phyloP scores from a whole-genome alignment of 1,140 invertebrate species.

The Lycorma delicatula region DNA sequence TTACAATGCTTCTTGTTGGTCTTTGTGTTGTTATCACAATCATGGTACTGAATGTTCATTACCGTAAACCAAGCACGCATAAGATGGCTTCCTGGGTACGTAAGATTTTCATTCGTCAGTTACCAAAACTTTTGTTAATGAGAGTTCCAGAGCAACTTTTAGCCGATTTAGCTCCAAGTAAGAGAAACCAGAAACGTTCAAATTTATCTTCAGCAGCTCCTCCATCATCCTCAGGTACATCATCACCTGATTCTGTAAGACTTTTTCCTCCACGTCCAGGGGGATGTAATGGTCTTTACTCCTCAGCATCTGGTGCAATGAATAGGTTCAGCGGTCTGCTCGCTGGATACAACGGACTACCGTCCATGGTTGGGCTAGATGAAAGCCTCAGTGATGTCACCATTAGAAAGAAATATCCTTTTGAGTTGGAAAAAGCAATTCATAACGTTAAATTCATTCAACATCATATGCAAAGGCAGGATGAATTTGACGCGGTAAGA shows the following conservation, averaged over 20 bases:
- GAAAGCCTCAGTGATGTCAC: constrained; percentile 70
- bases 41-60: constrained; percentile 97
- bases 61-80: constrained; percentile 96
- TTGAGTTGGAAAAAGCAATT: constrained; percentile 86
- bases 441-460: constrained; percentile 94
- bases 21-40: constrained; percentile 96
- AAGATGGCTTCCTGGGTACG: constrained; percentile 90
- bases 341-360: constrained; percentile 53
- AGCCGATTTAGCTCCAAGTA: constrained; percentile 67
- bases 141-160: constrained; percentile 71
- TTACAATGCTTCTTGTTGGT: constrained; percentile 96
- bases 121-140: constrained; percentile 80
- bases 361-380: constrained; percentile 68
- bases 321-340: constrained; percentile 56
- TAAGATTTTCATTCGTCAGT: constrained; percentile 68
- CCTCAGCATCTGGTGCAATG: background rate
- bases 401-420: constrained; percentile 77
- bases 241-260: constrained; percentile 63
- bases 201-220: constrained; percentile 55
- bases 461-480: constrained; percentile 84
- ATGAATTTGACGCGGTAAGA: constrained; percentile 84
- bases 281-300: constrained; percentile 55
- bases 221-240: constrained; percentile 48
- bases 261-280: constrained; percentile 41
- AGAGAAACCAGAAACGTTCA: constrained; percentile 54